phyloP scores from a whole-genome alignment of 30 jellyfish, hydroid and myxozoan genomes.

The Calvadosia cruxmelitensis region DNA sequence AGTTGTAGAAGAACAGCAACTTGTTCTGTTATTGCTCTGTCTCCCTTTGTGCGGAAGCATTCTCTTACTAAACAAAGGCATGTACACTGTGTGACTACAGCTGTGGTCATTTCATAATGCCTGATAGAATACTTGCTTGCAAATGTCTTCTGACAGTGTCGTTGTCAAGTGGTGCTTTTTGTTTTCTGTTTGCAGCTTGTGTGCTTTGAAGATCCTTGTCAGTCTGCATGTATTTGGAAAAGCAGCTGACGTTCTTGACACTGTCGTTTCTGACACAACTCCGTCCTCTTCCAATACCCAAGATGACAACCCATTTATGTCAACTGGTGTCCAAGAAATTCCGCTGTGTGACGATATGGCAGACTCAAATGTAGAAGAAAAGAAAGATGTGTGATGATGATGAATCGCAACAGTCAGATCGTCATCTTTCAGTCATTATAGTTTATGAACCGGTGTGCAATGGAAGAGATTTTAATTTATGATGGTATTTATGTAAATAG shows the following conservation, averaged over 20 bases:
- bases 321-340: not conserved
- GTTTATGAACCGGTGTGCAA: no score
- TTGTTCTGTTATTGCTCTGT: not conserved
- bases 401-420: no score
- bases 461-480: no score
- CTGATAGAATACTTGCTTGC: no score
- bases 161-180: no score
- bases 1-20: no score
- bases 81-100: not conserved
- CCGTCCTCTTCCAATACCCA: not conserved
- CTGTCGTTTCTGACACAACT: not conserved
- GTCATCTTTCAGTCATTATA: no score
- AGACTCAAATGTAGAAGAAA: no score
- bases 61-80: not conserved
- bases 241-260: conserved; percentile 53
- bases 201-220: conserved; percentile 70
- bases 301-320: not conserved
- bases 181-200: conserved; percentile 28
- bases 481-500: no score
- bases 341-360: not conserved
- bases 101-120: not conserved
- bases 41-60: conserved; percentile 1
- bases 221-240: conserved; percentile 72
- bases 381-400: no score
- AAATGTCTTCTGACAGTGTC: no score